Conservation (phyloP, 2,888 invertebrate genomes). For the Conomelus anceps region DNA sequence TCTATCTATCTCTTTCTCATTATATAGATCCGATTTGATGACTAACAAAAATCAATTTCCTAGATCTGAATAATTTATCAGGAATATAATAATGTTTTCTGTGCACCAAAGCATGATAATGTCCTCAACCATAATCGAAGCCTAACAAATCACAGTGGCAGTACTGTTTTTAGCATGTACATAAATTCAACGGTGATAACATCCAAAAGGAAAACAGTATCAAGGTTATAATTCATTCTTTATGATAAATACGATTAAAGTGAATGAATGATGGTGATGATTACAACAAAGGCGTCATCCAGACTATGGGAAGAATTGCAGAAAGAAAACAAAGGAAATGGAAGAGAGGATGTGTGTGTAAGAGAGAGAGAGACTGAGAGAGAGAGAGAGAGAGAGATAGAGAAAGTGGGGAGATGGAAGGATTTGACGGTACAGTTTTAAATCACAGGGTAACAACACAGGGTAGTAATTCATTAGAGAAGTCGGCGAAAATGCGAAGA, state of each 20-base stretch:
- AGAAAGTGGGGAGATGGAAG: background rate
- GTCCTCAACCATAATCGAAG: background rate
- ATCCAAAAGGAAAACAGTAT: background rate
- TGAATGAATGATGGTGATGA: background rate
- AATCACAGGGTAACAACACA: constrained; percentile 1
- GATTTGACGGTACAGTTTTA: constrained; percentile 7
- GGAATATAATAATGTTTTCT: no score
- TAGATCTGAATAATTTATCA: no score
- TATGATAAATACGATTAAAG: background rate
- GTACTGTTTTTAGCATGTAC: background rate
- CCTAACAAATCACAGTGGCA: background rate
- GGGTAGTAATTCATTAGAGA: constrained; percentile 10
- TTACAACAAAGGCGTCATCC: background rate
- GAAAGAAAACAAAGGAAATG: background rate
- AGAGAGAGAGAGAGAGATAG: background rate
- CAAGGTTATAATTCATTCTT: background rate
- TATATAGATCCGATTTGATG: no score
- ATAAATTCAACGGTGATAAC: background rate
- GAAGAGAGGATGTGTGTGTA: background rate
- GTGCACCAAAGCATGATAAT: background rate
- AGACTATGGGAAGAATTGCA: background rate
- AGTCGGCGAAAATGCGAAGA: background rate
- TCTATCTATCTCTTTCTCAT: no score
- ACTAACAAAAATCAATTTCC: no score
- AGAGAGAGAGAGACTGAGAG: background rate